Evolutionary conservation across 2,888 invertebrate genomes (phyloP).

Genomic region (Nephrocerus scutellatus): DNA sequence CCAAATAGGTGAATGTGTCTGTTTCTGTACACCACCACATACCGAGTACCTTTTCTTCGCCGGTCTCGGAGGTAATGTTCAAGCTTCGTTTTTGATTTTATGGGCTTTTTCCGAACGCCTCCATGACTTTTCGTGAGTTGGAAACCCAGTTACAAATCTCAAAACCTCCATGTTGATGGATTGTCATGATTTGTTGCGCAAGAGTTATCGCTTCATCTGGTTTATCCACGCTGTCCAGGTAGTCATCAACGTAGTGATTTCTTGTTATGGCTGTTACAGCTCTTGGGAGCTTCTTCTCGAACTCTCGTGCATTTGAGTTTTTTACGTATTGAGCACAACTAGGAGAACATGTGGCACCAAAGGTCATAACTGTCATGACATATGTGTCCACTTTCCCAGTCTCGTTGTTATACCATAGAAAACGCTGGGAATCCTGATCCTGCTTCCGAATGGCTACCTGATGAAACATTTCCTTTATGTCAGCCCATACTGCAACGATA

Average conservation of each 20-base stretch:
- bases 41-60: conserved; percentile 6
- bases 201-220: conserved; percentile 4
- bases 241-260: conserved; percentile 13
- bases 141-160: conserved; percentile 8
- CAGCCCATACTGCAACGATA: conserved; percentile 5
- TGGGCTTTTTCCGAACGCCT: not conserved
- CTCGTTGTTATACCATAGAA: conserved; percentile 16
- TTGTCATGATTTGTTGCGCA: conserved; percentile 3
- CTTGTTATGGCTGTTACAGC: conserved; percentile 8
- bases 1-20: conserved; percentile 6
- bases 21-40: conserved; percentile 6
- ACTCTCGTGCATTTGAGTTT: conserved; percentile 11
- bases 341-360: conserved; percentile 13
- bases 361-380: conserved; percentile 16
- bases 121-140: conserved; percentile 6
- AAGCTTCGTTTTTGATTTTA: too few relatives aligned
- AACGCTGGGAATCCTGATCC: conserved; percentile 6
- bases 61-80: too few relatives aligned
- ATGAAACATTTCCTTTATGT: conserved; percentile 7
- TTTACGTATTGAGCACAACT: conserved; percentile 11
- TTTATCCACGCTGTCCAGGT: conserved; percentile 8
- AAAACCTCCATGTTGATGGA: conserved; percentile 8
- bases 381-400: conserved; percentile 10
- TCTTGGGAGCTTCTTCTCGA: conserved; percentile 1
- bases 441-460: not conserved